phyloP scores from a whole-genome alignment of 2,888 invertebrate genomes.

The Melangyna quadrimaculata region DNA sequence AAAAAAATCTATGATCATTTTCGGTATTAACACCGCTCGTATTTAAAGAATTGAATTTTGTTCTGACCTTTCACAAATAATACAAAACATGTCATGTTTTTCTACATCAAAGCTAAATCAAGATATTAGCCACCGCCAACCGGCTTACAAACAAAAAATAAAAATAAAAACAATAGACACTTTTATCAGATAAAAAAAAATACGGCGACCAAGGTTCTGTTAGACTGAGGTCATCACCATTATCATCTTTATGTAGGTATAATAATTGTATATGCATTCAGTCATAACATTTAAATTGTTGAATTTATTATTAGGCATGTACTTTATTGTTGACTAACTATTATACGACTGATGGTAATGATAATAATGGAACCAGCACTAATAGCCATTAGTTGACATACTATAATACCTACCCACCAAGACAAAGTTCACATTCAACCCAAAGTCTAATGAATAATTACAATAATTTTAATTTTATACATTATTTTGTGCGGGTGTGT shows the following conservation, averaged over 20 bases:
- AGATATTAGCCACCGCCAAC: too few relatives aligned
- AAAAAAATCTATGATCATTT: too few relatives aligned
- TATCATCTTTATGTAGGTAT: not conserved
- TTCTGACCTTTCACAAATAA: too few relatives aligned
- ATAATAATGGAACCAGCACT: conserved; percentile 12
- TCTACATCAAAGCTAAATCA: too few relatives aligned
- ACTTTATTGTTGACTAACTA: conserved; percentile 21
- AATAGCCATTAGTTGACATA: conserved; percentile 27
- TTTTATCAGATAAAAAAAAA: conserved; percentile 16
- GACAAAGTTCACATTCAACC: conserved; percentile 32
- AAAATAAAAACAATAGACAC: not conserved
- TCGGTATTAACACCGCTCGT: too few relatives aligned
- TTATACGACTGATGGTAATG: not conserved
- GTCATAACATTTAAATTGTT: conserved; percentile 54
- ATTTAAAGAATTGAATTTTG: too few relatives aligned
- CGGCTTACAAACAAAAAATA: not conserved
- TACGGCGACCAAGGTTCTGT: not conserved
- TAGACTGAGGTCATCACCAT: conserved; percentile 42
- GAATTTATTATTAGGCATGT: conserved; percentile 24
- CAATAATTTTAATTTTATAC: conserved; percentile 19
- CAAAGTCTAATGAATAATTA: conserved; percentile 16
- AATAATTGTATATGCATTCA: conserved; percentile 44
- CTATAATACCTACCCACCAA: too few relatives aligned
- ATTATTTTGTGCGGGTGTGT: conserved; percentile 32
- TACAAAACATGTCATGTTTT: too few relatives aligned